Base-by-base conservation (phyloP, 1,140 invertebrate genomes). In the Ceratitis capitata region DNA sequence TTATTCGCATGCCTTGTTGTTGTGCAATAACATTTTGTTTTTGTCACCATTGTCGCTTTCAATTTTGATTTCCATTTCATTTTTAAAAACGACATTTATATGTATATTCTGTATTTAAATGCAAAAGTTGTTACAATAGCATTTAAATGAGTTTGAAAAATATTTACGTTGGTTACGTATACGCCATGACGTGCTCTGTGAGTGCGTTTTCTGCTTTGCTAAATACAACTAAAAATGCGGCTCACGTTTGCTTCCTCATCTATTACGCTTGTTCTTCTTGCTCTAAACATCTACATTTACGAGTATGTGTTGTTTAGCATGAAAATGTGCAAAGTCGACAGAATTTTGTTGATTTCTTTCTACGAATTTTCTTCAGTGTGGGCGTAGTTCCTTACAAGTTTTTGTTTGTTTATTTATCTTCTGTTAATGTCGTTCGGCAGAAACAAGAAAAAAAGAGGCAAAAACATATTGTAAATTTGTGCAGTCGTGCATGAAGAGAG, bases 21-120 rank as follows among this genome's bases (percentile, higher is more conserved):
- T 61, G 29, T 61, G n/a, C n/a, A n/a, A n/a, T n/a, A 23, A 39
- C 39, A 16, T 32, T n/a, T 61, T 61, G 58, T 4, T 45, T 45
- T 78, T 78, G 69, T 39, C 19, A 39, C 23, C 69, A 78, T 78
- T 78, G 69, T 78, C 69, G 69, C 69, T 78, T 78, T 78, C 35
- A 78, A 78, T 78, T 78, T 78, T 78, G 39, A 78, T 78, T 78
- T 78, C 42, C 69, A 78, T 78, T 78, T 78, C 69, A 45, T 42
- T 78, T 78, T 45, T 23, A 78, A 26, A 42, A 78, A 45, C 39
- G n/a, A 35, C 16, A n/a, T 74, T 10, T n/a, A 39, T 56, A 56
- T 19, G 6, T 32, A 64, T 12, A 64, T 42, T 69, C 29, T 58
- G 29, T 19, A 69, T 69, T 69, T 69, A 69, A 69, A 69, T 69